These are phyloP conservation scores for Amazona guildingii DNA, from an alignment of 2,113 vertebrate species.

Conservation along the genomic window DNA sequence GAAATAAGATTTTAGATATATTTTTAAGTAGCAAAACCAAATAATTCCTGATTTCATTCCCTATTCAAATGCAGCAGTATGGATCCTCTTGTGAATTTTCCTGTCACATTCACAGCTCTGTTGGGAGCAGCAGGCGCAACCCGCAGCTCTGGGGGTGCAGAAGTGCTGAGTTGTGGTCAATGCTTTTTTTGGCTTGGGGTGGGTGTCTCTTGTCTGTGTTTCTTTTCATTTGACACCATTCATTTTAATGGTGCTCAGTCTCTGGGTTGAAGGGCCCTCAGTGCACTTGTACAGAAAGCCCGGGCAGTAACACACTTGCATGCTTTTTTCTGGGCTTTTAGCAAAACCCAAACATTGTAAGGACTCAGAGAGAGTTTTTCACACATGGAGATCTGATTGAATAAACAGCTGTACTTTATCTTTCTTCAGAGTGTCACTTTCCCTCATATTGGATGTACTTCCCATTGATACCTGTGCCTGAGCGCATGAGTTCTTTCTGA, in stretches of 20 bases:
- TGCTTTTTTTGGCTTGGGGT: background rate
- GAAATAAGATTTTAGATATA: background rate
- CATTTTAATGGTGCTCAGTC: background rate
- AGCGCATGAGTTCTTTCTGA: background rate
- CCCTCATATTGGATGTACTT: background rate
- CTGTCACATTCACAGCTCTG: rapidly evolving
- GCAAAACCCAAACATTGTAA: background rate
- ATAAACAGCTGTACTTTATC: background rate
- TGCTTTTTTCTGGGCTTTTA: background rate
- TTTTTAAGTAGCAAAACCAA: background rate
- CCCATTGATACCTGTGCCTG: background rate
- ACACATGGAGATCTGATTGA: background rate
- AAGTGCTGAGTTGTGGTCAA: background rate
- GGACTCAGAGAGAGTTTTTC: background rate
- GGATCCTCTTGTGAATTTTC: background rate
- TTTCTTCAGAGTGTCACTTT: background rate
- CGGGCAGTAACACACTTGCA: background rate
- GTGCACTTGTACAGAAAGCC: background rate
- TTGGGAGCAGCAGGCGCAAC: background rate
- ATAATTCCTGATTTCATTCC: background rate
- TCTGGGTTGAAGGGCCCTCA: background rate
- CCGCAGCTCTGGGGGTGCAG: rapidly evolving
- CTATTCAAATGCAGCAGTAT: background rate
- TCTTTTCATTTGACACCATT: background rate
- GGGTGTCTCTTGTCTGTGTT: background rate